Evolutionary conservation across 2,888 invertebrate species (phyloP).

Genomic region (Tuta absoluta): DNA sequence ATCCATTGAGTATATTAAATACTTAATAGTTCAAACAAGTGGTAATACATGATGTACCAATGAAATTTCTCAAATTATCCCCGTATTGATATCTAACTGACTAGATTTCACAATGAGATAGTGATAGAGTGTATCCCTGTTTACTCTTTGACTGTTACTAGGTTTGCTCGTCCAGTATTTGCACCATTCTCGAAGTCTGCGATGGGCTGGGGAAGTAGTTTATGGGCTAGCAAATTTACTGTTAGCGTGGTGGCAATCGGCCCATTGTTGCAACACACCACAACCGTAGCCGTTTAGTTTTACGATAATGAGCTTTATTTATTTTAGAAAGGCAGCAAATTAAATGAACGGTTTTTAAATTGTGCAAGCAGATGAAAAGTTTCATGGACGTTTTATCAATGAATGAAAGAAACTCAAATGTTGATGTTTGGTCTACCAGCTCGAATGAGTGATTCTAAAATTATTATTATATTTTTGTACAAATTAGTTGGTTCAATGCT

Average conservation of each 20-base stretch:
- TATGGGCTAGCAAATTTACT: constrained; percentile 48
- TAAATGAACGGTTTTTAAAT: background rate
- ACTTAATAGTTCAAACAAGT: too few relatives aligned
- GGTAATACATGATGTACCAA: too few relatives aligned
- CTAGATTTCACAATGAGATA: too few relatives aligned
- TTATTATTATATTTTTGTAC: too few relatives aligned
- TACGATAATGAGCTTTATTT: constrained; percentile 19
- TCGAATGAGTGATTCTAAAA: too few relatives aligned
- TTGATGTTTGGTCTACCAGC: too few relatives aligned
- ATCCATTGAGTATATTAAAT: too few relatives aligned
- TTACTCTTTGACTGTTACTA: constrained; percentile 34
- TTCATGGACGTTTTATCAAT: background rate
- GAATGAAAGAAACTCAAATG: too few relatives aligned
- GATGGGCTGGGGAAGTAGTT: constrained; percentile 39
- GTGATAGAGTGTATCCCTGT: constrained; percentile 29
- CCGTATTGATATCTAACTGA: too few relatives aligned
- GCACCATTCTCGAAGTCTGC: constrained; percentile 35
- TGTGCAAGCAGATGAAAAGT: background rate
- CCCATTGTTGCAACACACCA: constrained; percentile 33
- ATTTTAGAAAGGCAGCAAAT: constrained; percentile 7
- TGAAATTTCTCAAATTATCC: too few relatives aligned
- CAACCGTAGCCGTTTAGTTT: constrained; percentile 7
- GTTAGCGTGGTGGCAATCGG: constrained; percentile 32
- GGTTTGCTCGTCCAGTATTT: constrained; percentile 39
- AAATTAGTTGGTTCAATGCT: too few relatives aligned